These are phyloP conservation scores for Sterrhoptilus dennistouni DNA, from an alignment of 2,113 vertebrate genomes.

Conservation along the genomic window DNA sequence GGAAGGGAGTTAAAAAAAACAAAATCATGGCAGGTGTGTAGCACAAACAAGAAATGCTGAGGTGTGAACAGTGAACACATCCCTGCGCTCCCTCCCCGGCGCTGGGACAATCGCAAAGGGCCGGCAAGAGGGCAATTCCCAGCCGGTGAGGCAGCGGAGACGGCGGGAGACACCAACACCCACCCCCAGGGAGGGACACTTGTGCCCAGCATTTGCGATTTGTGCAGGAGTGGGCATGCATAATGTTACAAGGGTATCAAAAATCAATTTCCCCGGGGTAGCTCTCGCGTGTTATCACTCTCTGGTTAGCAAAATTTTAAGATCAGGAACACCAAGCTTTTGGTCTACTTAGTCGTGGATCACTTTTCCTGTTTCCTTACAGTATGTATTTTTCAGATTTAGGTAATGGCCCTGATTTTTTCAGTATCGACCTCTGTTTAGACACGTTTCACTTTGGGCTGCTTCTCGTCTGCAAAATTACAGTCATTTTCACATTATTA, in stretches of 20 bases:
- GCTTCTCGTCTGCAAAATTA: constrained; percentile 79
- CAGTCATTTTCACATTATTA: constrained; percentile 84
- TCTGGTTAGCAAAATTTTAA: neutral
- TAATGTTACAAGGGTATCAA: neutral
- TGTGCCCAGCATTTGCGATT: neutral
- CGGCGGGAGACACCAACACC: neutral
- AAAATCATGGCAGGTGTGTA: rapidly evolving
- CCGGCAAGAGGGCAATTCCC: neutral
- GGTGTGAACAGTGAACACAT: neutral
- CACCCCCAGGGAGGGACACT: neutral
- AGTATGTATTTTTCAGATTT: constrained; percentile 80
- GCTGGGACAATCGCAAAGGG: rapidly evolving
- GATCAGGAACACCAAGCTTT: constrained; percentile 28
- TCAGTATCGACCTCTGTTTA: constrained; percentile 80
- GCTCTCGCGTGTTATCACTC: neutral
- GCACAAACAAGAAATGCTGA: neutral
- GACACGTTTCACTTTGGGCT: constrained; percentile 79
- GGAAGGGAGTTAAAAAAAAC: neutral
- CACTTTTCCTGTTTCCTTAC: constrained; percentile 66
- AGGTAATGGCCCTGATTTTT: constrained; percentile 79
- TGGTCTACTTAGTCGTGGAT: constrained; percentile 30
- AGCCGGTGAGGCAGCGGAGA: rapidly evolving
- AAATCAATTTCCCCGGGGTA: neutral
- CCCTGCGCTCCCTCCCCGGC: neutral
- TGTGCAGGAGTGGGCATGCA: neutral